These are phyloP conservation scores for Porites australiensis DNA, from an alignment of 64 coral and sea anemone species.

Conservation along the genomic window DNA sequence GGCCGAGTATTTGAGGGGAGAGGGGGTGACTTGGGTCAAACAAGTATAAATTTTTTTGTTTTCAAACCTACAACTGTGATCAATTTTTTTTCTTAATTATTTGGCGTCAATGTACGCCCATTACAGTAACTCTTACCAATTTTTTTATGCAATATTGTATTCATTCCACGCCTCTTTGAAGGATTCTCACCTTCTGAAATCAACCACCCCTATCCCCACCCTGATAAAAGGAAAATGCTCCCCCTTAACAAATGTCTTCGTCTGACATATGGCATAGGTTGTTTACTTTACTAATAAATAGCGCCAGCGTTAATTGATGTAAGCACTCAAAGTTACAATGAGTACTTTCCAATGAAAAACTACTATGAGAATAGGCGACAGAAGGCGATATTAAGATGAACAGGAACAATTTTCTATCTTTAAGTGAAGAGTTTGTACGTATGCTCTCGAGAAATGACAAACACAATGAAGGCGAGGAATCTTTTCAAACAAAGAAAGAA, in stretches of 20 bases:
- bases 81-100: too few species aligned
- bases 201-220: background rate
- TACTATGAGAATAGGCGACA: background rate
- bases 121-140: too few species aligned
- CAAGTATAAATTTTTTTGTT: too few species aligned
- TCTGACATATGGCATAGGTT: conserved; percentile 1
- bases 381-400: background rate
- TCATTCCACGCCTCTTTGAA: too few species aligned
- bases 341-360: background rate
- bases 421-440: background rate
- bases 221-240: background rate
- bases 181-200: background rate
- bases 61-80: too few species aligned
- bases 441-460: background rate
- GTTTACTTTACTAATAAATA: conserved; percentile 13
- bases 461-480: background rate
- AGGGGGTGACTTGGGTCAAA: too few species aligned
- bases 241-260: background rate
- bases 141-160: too few species aligned
- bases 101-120: too few species aligned
- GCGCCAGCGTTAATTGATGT: background rate
- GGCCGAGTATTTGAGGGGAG: too few species aligned
- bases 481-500: conserved; percentile 30
- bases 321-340: background rate
- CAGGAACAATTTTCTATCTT: background rate